phyloP scores from a whole-genome alignment of 2,797 vertebrate genomes.

The Balearica regulorum region DNA sequence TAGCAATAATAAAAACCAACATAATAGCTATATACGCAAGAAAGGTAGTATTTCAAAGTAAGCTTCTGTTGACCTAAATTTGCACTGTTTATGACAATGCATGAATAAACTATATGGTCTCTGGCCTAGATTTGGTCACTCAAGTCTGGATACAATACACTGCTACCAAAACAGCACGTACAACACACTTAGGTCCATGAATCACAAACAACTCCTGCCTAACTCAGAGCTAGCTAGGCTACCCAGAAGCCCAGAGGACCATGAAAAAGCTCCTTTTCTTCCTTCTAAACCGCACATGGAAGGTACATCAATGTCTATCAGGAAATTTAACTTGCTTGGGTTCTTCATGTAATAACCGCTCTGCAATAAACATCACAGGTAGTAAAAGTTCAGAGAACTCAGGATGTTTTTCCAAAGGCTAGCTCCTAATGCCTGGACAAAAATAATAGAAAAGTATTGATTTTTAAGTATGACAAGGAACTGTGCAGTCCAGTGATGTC shows the following conservation, averaged over 20 bases:
- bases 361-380: not conserved
- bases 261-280: not conserved
- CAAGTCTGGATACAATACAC: not conserved
- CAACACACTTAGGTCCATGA: not conserved
- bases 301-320: accelerated
- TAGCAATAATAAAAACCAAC: not conserved
- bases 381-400: not conserved
- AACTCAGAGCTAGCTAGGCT: not conserved
- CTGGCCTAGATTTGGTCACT: not conserved
- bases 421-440: not conserved
- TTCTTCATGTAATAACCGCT: not conserved
- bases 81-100: not conserved
- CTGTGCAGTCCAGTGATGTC: not conserved
- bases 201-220: not conserved
- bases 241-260: not conserved
- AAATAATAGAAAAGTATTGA: not conserved
- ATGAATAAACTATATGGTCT: not conserved
- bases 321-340: not conserved
- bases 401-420: not conserved
- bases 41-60: not conserved
- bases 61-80: not conserved
- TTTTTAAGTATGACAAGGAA: not conserved
- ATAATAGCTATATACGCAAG: not conserved
- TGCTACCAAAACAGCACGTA: not conserved
- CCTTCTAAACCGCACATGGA: not conserved